These are phyloP conservation scores for Blennius ocellaris DNA, from an alignment of 2,113 vertebrate species.

Conservation along the genomic window DNA sequence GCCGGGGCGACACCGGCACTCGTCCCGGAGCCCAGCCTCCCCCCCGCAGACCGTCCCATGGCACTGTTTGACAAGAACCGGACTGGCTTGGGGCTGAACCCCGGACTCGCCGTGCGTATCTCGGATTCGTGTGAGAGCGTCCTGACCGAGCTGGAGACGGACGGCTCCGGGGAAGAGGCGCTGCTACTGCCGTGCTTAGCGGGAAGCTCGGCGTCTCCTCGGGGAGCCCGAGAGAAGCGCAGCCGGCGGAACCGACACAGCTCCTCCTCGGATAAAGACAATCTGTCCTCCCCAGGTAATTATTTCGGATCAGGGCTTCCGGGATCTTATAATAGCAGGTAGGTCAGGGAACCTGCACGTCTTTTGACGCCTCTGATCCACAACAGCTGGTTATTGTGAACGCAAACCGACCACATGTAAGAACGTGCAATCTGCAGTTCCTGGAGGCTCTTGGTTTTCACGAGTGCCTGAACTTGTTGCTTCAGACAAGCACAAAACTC, in stretches of 20 bases:
- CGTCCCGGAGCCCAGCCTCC: slow-evolving; percentile 63
- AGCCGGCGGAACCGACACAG: slow-evolving; percentile 71
- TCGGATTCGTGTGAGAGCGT: slow-evolving; percentile 82
- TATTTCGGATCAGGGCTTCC: not conserved
- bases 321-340: not conserved
- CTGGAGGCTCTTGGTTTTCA: no score
- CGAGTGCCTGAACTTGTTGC: no score
- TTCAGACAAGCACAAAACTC: no score
- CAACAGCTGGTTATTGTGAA: no score
- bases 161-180: slow-evolving; percentile 81
- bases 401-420: no score
- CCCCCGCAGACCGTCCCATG: slow-evolving; percentile 33
- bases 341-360: not conserved
- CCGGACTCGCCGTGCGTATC: slow-evolving; percentile 79
- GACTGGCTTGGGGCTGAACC: slow-evolving; percentile 61
- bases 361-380: no score
- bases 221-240: slow-evolving; percentile 68
- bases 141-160: slow-evolving; percentile 82
- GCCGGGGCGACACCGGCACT: slow-evolving; percentile 39
- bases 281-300: slow-evolving; percentile 80
- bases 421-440: no score
- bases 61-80: slow-evolving; percentile 65
- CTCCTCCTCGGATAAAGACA: slow-evolving; percentile 83
- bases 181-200: slow-evolving; percentile 78
- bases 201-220: slow-evolving; percentile 69